Conservation (phyloP, 2,797 vertebrate genomes). For the Neostethus bicornis region DNA sequence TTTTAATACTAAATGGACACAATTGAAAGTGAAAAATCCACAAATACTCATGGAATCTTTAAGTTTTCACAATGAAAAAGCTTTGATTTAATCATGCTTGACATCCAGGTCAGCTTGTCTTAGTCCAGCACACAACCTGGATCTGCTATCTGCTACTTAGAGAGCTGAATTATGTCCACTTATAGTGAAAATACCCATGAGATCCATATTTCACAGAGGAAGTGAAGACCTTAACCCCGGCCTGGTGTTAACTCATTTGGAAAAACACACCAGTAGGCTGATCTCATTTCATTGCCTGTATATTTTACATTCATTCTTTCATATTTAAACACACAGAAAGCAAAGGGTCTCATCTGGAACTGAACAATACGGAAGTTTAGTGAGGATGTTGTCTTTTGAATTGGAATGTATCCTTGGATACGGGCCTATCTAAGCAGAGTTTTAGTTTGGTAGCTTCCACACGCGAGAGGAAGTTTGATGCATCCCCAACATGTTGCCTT, state of each 20-base stretch:
- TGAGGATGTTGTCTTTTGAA: conserved; percentile 50
- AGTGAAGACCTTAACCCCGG: conserved; percentile 65
- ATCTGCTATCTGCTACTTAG: conserved; percentile 69
- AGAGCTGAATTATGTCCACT: conserved; percentile 77
- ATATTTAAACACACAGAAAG: conserved; percentile 18
- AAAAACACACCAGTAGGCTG: conserved; percentile 37
- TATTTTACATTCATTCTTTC: conserved; percentile 35
- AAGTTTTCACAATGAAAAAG: too few species aligned
- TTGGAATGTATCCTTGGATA: conserved; percentile 60
- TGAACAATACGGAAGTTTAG: conserved; percentile 26
- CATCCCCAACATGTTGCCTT: conserved; percentile 80
- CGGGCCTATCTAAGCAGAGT: conserved; percentile 56
- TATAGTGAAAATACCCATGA: conserved; percentile 77
- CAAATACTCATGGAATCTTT: too few species aligned
- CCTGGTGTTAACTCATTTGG: conserved; percentile 68
- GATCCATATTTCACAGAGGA: conserved; percentile 75
- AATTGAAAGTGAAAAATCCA: too few species aligned
- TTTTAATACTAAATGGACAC: too few species aligned
- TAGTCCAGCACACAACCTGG: conserved; percentile 7
- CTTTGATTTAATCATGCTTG: conserved; percentile 33
- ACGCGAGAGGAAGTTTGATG: conserved; percentile 61
- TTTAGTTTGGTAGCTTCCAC: conserved; percentile 27
- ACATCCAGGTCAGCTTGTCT: conserved; percentile 1
- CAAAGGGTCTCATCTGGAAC: conserved; percentile 10
- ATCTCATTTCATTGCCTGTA: conserved; percentile 34